Evolutionary conservation across 2,797 vertebrate genomes (phyloP).

Genomic region (Sebastes flavidus): DNA sequence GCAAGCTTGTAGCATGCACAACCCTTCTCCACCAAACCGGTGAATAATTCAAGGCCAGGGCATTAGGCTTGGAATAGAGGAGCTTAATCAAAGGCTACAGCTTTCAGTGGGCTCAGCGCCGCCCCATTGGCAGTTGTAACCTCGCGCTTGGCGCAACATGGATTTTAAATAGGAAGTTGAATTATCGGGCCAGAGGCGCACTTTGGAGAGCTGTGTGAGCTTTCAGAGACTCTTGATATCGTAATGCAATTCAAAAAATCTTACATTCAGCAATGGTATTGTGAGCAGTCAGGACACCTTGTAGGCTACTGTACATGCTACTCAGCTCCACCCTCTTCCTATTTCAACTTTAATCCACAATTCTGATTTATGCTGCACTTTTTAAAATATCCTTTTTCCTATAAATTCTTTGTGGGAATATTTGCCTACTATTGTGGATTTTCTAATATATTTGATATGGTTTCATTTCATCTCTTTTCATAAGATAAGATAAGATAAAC

Average conservation of each 20-base stretch:
- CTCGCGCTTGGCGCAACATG: constrained; percentile 50
- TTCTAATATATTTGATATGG: constrained; percentile 19
- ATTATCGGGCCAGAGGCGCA: constrained; percentile 48
- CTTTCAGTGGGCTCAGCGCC: constrained; percentile 67
- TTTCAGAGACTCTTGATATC: constrained; percentile 38
- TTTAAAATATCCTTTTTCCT: constrained; percentile 21
- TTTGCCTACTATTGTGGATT: constrained; percentile 30
- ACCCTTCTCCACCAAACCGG: constrained; percentile 64
- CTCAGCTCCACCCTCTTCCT: background rate
- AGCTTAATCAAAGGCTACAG: constrained; percentile 80
- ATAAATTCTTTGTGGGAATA: constrained; percentile 14
- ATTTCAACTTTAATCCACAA: constrained; percentile 19
- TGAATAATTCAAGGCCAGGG: constrained; percentile 80
- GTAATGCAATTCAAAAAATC: constrained; percentile 32
- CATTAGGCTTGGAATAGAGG: constrained; percentile 76
- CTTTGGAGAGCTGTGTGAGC: constrained; percentile 36
- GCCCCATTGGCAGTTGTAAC: constrained; percentile 63
- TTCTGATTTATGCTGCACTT: constrained; percentile 25
- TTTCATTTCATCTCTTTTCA: constrained; percentile 17
- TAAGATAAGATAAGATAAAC: background rate
- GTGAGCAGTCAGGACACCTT: constrained; percentile 1
- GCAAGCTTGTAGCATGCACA: constrained; percentile 76
- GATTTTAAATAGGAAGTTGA: constrained; percentile 65
- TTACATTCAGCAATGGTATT: constrained; percentile 29
- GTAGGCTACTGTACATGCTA: background rate